Percentiles rank a stretch among this genome's conserved stretches.
These are phyloP conservation scores for Phalangium opilio DNA, from an alignment of 2,888 invertebrate species.

Conservation along the genomic window DNA sequence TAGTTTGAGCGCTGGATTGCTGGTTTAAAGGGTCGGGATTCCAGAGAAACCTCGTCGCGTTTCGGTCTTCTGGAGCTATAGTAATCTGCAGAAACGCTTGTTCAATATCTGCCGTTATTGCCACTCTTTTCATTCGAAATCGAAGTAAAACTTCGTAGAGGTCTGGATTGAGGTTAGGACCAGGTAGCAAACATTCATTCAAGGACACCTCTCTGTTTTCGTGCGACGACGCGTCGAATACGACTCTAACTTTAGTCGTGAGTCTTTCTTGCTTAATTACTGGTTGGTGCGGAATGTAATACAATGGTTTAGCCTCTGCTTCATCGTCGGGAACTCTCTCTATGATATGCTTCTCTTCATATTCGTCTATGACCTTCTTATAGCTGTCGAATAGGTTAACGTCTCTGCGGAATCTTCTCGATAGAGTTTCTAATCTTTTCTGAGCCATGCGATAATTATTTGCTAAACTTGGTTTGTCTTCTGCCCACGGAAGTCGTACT, in stretches of 20 bases:
- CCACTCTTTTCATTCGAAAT: conserved; percentile 9
- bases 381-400: too few relatives aligned
- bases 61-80: conserved; percentile 1
- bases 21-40: too few relatives aligned
- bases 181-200: conserved; percentile 5
- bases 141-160: background rate
- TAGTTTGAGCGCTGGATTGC: too few relatives aligned
- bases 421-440: too few relatives aligned
- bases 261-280: conserved; percentile 2
- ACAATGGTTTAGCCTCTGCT: too few relatives aligned
- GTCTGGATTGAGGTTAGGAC: conserved; percentile 5
- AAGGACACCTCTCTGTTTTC: background rate
- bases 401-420: too few relatives aligned
- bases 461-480: too few relatives aligned
- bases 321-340: too few relatives aligned
- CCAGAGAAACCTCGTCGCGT: conserved; percentile 4
- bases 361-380: too few relatives aligned
- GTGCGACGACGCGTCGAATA: conserved; percentile 9
- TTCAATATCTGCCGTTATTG: conserved; percentile 4
- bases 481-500: too few relatives aligned
- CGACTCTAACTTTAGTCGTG: conserved; percentile 1
- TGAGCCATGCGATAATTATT: too few relatives aligned
- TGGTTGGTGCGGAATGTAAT: conserved; percentile 6
- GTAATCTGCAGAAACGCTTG: conserved; percentile 8
- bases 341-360: too few relatives aligned